phyloP scores from a whole-genome alignment of 2,888 invertebrate genomes.

The Nemurella pictetii region DNA sequence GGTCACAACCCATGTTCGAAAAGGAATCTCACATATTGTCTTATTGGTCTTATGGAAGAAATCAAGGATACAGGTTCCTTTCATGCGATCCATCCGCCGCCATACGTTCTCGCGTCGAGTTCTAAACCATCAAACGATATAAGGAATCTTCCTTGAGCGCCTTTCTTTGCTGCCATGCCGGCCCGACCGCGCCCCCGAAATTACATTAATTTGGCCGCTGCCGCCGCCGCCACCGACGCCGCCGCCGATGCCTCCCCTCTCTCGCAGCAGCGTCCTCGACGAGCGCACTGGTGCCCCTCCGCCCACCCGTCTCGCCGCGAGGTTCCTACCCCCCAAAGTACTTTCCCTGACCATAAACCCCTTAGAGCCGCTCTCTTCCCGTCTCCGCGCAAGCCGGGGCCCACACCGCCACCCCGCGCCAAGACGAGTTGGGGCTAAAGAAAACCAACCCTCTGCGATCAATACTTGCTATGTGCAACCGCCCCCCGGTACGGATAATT shows the following conservation, averaged over 20 bases:
- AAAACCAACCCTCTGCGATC: slow-evolving; percentile 21
- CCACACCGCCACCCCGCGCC: slow-evolving; percentile 2
- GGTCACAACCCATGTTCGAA: background rate
- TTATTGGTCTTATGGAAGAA: background rate
- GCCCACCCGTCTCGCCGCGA: background rate
- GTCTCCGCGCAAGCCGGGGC: background rate
- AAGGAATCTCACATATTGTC: background rate
- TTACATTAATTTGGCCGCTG: slow-evolving; percentile 20
- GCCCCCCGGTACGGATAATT: background rate
- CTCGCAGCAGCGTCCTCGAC: background rate
- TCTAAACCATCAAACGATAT: background rate
- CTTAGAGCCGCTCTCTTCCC: slow-evolving; percentile 22
- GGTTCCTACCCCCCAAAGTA: slow-evolving; percentile 18
- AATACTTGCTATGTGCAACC: slow-evolving; percentile 15
- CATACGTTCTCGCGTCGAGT: background rate
- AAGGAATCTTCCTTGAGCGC: background rate
- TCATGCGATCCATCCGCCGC: background rate
- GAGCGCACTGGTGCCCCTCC: background rate
- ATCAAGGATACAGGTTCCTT: background rate
- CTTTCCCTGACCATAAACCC: slow-evolving; percentile 33
- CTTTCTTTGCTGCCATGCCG: background rate
- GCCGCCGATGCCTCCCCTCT: background rate
- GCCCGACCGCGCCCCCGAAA: slow-evolving; percentile 30
- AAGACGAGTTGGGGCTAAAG: slow-evolving; percentile 26
- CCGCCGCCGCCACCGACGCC: background rate